phyloP scores from a whole-genome alignment of 2,113 vertebrate genomes.

The Peromyscus polionotus region DNA sequence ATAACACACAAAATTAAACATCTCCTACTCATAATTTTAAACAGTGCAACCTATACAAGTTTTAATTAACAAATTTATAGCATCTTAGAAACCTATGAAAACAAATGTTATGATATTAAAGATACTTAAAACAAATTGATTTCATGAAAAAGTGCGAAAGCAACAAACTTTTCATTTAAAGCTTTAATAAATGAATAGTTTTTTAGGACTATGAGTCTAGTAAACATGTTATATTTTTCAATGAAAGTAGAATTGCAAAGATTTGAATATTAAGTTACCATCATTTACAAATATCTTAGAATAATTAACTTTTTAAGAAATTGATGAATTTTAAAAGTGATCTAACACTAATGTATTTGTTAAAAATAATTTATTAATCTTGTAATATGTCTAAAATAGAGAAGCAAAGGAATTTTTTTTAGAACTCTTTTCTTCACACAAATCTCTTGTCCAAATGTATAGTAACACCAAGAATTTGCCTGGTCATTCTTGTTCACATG shows the following conservation, averaged over 20 bases:
- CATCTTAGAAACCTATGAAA: background rate
- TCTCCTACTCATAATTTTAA: slow-evolving; percentile 23
- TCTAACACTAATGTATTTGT: background rate
- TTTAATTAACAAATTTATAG: background rate
- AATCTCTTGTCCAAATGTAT: background rate
- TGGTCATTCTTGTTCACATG: background rate
- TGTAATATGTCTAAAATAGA: background rate
- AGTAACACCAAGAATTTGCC: background rate
- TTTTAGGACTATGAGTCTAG: background rate
- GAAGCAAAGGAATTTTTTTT: background rate
- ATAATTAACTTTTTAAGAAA: slow-evolving; percentile 4
- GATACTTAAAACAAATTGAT: background rate
- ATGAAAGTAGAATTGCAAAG: slow-evolving; percentile 4
- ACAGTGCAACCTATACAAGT: background rate
- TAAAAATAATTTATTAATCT: background rate
- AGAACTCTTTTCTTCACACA: background rate
- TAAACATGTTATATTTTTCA: slow-evolving; percentile 27
- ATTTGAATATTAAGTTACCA: background rate
- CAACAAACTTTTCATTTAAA: slow-evolving; percentile 10
- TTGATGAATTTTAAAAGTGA: background rate
- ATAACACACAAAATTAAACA: background rate
- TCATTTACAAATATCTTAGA: background rate
- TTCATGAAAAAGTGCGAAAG: slow-evolving; percentile 12
- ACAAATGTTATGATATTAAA: background rate
- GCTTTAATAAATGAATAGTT: background rate